phyloP scores from a whole-genome alignment of 2,113 vertebrate genomes.

The Calidris pugnax region DNA sequence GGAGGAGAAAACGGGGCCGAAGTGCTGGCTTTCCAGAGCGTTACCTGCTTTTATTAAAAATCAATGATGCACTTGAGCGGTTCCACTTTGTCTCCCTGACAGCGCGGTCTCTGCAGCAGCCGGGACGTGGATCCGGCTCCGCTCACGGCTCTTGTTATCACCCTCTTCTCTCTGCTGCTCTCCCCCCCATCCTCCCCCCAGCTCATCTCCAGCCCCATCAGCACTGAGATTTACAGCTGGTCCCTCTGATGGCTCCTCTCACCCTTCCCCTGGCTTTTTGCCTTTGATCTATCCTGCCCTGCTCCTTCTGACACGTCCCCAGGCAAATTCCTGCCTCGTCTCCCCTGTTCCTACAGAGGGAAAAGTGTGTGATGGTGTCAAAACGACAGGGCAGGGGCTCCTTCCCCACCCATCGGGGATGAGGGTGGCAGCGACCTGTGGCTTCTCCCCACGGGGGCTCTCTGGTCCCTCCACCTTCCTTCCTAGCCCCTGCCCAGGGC shows the following conservation, averaged over 20 bases:
- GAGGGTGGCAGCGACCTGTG: neutral
- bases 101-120: neutral
- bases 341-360: neutral
- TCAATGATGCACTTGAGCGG: constrained; percentile 16
- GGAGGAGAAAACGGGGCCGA: neutral
- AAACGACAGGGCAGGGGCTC: neutral
- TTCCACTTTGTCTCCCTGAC: constrained; percentile 52
- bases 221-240: constrained; percentile 55
- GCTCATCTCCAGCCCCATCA: constrained; percentile 64
- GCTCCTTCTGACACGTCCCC: neutral
- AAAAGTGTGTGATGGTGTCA: constrained; percentile 6
- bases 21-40: neutral
- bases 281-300: constrained; percentile 59
- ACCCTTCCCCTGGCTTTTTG: constrained; percentile 43
- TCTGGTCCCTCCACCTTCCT: neutral
- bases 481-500: neutral
- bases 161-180: neutral
- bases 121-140: neutral
- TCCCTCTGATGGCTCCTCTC: constrained; percentile 6
- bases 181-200: neutral
- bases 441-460: neutral
- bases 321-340: constrained; percentile 37
- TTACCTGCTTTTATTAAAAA: constrained; percentile 58
- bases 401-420: neutral
- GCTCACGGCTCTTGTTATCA: neutral